A percentile compares a stretch with the other conserved stretches of the same genome.
phyloP scores from a whole-genome alignment of 2,888 invertebrate species.

The Oeneis ivallda region DNA sequence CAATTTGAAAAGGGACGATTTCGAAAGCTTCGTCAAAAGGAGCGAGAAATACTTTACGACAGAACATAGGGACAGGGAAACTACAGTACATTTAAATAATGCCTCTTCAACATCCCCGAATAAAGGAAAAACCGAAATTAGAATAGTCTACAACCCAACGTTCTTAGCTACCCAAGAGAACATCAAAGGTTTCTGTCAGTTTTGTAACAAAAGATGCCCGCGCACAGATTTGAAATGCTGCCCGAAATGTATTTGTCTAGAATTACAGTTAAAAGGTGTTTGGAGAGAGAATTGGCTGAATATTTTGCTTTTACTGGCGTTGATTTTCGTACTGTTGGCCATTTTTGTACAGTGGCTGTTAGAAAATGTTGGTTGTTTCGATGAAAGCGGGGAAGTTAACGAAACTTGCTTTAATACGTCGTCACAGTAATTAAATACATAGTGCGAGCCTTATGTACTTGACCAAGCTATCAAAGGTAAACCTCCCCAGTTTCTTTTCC shows the following conservation, averaged over 20 bases:
- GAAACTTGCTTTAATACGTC: slow-evolving; percentile 60
- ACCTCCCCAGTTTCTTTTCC: too few species aligned
- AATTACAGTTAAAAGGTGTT: slow-evolving; percentile 58
- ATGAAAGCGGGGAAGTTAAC: slow-evolving; percentile 45
- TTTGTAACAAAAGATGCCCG: slow-evolving; percentile 64
- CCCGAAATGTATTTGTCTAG: slow-evolving; percentile 62
- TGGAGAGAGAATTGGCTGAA: slow-evolving; percentile 75
- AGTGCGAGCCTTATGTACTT: too few species aligned
- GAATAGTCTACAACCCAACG: slow-evolving; percentile 76
- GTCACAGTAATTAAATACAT: slow-evolving; percentile 25
- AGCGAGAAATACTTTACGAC: slow-evolving; percentile 73
- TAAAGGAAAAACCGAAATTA: slow-evolving; percentile 66
- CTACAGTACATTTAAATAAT: slow-evolving; percentile 58
- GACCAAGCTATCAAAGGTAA: too few species aligned
- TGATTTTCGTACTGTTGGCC: slow-evolving; percentile 63
- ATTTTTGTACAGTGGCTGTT: slow-evolving; percentile 64
- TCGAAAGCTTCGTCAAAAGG: slow-evolving; percentile 72
- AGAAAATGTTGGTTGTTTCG: slow-evolving; percentile 51
- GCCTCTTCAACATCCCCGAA: slow-evolving; percentile 36
- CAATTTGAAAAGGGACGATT: slow-evolving; percentile 57
- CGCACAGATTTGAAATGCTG: slow-evolving; percentile 68
- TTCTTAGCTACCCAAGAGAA: slow-evolving; percentile 56
- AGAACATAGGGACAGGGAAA: slow-evolving; percentile 60
- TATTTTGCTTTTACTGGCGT: slow-evolving; percentile 60
- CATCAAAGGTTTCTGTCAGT: slow-evolving; percentile 60